A percentile compares a stretch with the other conserved stretches of the same genome.
Evolutionary conservation across 1,140 invertebrate genomes (phyloP).

Genomic region (Ceratina calcarata): DNA sequence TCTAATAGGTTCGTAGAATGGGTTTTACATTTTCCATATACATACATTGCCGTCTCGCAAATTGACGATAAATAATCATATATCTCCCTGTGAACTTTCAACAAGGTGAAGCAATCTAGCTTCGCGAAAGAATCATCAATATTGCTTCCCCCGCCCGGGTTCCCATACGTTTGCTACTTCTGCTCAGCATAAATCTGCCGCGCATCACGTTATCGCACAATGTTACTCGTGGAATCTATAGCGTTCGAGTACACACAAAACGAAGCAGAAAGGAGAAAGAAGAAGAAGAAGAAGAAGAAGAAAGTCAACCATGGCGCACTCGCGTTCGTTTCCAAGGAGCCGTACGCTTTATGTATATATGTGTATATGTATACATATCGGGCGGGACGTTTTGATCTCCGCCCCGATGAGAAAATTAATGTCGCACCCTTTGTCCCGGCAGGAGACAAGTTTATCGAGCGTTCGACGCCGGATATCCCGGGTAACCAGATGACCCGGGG

Average conservation of each 20-base stretch:
- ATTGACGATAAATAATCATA: not conserved
- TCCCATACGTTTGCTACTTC: constrained; percentile 2
- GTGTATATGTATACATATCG: not conserved
- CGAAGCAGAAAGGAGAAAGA: not conserved
- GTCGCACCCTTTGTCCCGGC: not conserved
- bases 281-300: not conserved
- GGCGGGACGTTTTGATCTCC: constrained; percentile 8
- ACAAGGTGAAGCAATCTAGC: not conserved
- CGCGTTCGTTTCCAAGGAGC: no score
- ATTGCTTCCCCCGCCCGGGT: not conserved
- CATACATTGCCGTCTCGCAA: no score
- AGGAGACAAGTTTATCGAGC: constrained; percentile 33
- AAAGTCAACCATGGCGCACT: not conserved
- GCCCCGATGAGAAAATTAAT: constrained; percentile 27
- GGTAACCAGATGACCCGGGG: constrained; percentile 48
- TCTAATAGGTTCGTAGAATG: no score
- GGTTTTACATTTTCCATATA: no score
- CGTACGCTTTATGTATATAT: no score
- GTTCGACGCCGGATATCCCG: constrained; percentile 39
- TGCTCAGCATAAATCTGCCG: constrained; percentile 10
- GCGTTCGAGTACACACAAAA: not conserved
- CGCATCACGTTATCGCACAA: constrained; percentile 11
- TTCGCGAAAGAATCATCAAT: not conserved
- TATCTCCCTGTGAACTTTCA: not conserved
- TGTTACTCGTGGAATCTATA: not conserved